Base-by-base conservation (phyloP, 2,888 invertebrate genomes). In the Crematogaster levior region DNA sequence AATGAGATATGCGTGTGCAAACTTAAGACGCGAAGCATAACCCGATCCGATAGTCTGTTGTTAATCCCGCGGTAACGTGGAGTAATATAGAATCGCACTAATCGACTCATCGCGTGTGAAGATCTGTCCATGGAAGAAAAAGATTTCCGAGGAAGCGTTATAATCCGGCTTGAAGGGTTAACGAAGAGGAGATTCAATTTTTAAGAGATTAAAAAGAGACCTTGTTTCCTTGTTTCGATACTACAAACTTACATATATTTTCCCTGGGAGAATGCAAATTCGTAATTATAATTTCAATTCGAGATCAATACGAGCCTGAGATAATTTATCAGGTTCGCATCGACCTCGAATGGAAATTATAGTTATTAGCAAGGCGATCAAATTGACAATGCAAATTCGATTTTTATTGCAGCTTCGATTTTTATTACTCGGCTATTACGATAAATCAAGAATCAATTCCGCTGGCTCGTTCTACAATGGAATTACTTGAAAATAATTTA, bases 41-140 rank as follows among this genome's bases (percentile, higher is more conserved):
- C 43, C 43, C 43, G 15, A 46, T 65, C 63, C 12, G 46, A 66
- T 46, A 27, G 27, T 43, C 18, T 18, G 7, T 40, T 18, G 27
- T 27, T 46, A 27, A 46, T 9, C 5, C 46, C 65, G 65, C 7
- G 61, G 7, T 60, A 60, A 34, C 21, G 21, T 6, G 15, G 27
- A 18, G 27, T 46, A 46, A 66, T n/a, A 43, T 12, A 66, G 46
- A 30, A 2, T 3, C 34, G 51, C 24, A 10, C 51, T 70, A 34
- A 53, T 70, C 21, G 18, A 27, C 12, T 18, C 21, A 24, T 70
- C 56, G 72, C 73, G 27, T 72, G 60, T n/a, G 40, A 72, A 73
- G 30, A 58, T 60, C 27, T 58, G 30, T 1, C 73, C n/a, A 7
- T 0, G 21, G 1, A 48, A 21, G 68, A 48, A 74, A 12, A 9